Evolutionary conservation across 2,113 vertebrate genomes (phyloP), one percentile per base, ranked within the genome.

Genomic region (Chionodraco myersi): DNA sequence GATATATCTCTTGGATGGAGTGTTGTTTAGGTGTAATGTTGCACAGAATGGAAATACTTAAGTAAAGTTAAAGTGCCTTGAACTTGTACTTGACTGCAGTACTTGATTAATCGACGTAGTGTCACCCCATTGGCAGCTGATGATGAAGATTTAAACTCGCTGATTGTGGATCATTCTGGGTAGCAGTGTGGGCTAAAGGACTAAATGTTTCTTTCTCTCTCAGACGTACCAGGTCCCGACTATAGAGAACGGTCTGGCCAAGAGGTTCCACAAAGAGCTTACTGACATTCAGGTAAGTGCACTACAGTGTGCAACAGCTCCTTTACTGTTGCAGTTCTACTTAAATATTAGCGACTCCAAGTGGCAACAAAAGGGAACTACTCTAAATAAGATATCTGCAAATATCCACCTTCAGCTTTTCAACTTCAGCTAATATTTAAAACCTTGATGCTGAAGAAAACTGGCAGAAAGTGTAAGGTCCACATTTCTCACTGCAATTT

Each of bases 221-320:
- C 86, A 98, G 97, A 91, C 72, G 2, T 83, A 94, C 51, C 86
- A 95, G 72, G 95, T 98, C 82, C 97, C 97, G 15, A 97, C 96
- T 6, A 97, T 97, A 96, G 86, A 96, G 85, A 96, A 97, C 0
- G 97, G 96, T 5, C 96, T 98, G 13, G 93, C 95, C 5, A 95
- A 94, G 64, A 94, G 96, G 58, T 97, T 97, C 93, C 56, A 94
- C 78, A 96, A 95, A 84, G 96, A 96, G 71, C 93, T 98, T 30
- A 95, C 93, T 47, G 96, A 96, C 12, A 97, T 98, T 70, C 97
- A 98, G 96, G 97, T 97, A 51, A 64, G 80, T 64, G 26, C 14
- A 0, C 3, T 0, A 10, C 12, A 26, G n/a, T 3, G 7, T 2
- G 5, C 10, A 2, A 59, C 1, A 0, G 7, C 6, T n/a, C 11